phyloP scores from a whole-genome alignment of 2,113 vertebrate species.

The Percina caprodes region DNA sequence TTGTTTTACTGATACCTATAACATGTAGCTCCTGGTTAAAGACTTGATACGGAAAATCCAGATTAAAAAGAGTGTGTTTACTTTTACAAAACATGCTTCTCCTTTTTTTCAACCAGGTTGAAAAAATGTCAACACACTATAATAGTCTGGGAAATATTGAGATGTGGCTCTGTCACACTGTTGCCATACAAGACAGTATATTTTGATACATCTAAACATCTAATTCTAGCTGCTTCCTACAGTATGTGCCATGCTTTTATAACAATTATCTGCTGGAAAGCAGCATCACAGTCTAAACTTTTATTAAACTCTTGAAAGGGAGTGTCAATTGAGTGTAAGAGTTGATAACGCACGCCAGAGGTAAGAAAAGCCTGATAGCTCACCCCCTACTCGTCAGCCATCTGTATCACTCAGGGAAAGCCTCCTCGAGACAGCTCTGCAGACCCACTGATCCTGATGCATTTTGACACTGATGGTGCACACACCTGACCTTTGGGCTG shows the following conservation, averaged over 20 bases:
- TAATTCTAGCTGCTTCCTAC: not conserved
- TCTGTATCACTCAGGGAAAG: constrained; percentile 69
- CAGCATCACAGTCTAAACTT: not conserved
- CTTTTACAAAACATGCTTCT: not conserved
- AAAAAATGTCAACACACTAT: constrained; percentile 10
- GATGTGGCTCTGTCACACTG: constrained; percentile 21
- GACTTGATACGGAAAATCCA: not conserved
- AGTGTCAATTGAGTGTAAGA: constrained; percentile 44
- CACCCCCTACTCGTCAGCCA: constrained; percentile 29
- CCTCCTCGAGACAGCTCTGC: constrained; percentile 52
- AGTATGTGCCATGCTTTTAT: not conserved
- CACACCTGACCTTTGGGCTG: constrained; percentile 84
- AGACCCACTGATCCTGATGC: constrained; percentile 78
- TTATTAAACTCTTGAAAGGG: not conserved
- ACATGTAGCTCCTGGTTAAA: not conserved
- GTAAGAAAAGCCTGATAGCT: constrained; percentile 32
- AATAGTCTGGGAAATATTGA: constrained; percentile 24
- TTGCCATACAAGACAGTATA: not conserved
- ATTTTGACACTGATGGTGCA: constrained; percentile 82
- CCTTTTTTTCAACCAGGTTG: not conserved
- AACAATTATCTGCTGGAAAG: not conserved
- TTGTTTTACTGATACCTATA: not conserved
- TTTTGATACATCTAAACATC: not conserved
- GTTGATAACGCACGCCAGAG: constrained; percentile 43
- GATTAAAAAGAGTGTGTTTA: not conserved